Evolutionary conservation across 1,140 invertebrate species (phyloP).

Genomic region (Leguminivora glycinivorella): DNA sequence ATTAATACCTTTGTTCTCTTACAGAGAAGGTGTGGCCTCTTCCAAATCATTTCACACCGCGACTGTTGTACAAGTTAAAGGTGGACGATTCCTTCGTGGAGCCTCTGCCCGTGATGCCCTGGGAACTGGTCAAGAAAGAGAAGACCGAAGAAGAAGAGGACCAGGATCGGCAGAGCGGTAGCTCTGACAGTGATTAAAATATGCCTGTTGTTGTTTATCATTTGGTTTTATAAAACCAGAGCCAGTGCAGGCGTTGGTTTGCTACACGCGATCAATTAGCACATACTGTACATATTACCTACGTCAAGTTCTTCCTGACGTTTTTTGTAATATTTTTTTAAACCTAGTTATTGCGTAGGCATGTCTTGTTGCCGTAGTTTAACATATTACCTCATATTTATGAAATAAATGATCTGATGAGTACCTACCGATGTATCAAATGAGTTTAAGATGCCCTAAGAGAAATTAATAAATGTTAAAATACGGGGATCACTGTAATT

Average conservation of each 20-base stretch:
- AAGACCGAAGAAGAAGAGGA: conserved; percentile 53
- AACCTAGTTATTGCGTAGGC: background rate
- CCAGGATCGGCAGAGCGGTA: conserved; percentile 45
- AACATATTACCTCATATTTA: conserved; percentile 33
- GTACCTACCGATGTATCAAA: background rate
- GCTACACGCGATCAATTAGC: no score
- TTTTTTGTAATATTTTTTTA: no score
- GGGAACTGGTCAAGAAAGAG: conserved; percentile 63
- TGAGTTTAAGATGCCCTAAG: background rate
- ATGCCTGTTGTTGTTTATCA: background rate
- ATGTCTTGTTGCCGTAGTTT: background rate
- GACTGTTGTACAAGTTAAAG: conserved; percentile 65
- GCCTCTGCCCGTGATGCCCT: conserved; percentile 69
- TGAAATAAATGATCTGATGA: conserved; percentile 10
- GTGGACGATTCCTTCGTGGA: conserved; percentile 71
- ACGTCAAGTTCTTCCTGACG: no score
- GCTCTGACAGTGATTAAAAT: conserved; percentile 46
- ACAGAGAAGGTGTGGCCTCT: conserved; percentile 69
- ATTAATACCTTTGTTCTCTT: conserved; percentile 5
- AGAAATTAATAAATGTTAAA: conserved; percentile 2
- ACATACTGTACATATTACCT: no score
- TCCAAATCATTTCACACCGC: conserved; percentile 65
- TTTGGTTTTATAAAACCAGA: background rate
- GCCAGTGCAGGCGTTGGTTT: background rate
- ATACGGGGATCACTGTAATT: background rate